A percentile compares a stretch with the other conserved stretches of the same genome.
Conservation (phyloP, 2,888 invertebrate genomes). For the Orgyia antiqua region DNA sequence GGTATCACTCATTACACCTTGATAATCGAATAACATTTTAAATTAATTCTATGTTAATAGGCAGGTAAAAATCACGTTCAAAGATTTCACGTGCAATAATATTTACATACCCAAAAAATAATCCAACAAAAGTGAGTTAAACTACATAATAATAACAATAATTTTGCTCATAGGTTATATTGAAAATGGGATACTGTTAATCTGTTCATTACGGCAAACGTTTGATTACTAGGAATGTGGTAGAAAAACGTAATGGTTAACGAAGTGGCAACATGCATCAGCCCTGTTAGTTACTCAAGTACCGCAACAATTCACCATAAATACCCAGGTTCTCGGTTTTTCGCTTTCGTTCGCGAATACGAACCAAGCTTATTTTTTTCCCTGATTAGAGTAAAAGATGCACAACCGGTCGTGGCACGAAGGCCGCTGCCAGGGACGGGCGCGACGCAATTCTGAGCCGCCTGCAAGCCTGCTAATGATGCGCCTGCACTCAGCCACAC, state of each 20-base stretch:
- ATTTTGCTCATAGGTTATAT: too few species aligned
- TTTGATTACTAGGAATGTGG: constrained; percentile 1
- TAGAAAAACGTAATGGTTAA: constrained; percentile 2
- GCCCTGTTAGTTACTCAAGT: constrained; percentile 40
- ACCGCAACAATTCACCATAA: constrained; percentile 66
- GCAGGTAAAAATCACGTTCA: too few species aligned
- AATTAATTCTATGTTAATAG: too few species aligned
- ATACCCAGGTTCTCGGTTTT: constrained; percentile 58
- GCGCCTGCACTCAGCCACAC: constrained; percentile 60
- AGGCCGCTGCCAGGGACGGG: constrained; percentile 64
- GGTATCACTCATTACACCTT: too few species aligned
- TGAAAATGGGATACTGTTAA: too few species aligned
- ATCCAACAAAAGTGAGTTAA: too few species aligned
- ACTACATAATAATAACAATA: too few species aligned
- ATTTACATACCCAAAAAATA: too few species aligned
- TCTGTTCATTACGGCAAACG: too few species aligned
- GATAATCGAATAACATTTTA: too few species aligned
- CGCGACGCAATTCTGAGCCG: constrained; percentile 31
- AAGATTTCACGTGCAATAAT: too few species aligned
- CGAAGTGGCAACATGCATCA: constrained; percentile 18
- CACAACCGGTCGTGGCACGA: constrained; percentile 69
- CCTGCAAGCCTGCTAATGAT: constrained; percentile 62
- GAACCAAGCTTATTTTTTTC: constrained; percentile 62
- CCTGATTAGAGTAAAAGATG: constrained; percentile 75
- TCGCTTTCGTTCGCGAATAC: constrained; percentile 68